phyloP scores from a whole-genome alignment of 2,888 invertebrate genomes.

The Drosophila melanosoma region DNA sequence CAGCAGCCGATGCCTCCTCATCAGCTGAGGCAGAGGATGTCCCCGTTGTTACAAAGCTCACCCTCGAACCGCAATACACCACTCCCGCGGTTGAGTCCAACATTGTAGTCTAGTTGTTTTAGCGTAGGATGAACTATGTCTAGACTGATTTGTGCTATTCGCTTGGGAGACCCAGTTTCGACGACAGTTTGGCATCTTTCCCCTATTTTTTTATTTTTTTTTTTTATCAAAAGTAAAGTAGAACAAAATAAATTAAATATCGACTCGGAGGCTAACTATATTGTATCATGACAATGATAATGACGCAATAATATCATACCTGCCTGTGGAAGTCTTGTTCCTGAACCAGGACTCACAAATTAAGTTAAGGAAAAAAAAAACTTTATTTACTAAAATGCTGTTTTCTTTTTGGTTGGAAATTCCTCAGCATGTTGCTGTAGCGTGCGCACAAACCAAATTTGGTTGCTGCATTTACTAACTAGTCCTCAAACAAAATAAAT shows the following conservation, averaged over 20 bases:
- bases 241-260: constrained; percentile 12
- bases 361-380: not conserved
- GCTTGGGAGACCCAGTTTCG: constrained; percentile 21
- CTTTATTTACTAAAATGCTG: not conserved
- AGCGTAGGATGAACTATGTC: constrained; percentile 37
- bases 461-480: not conserved
- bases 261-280: not conserved
- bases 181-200: constrained; percentile 34
- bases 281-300: not conserved
- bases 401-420: not conserved
- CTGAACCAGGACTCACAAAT: not conserved
- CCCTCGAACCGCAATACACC: constrained; percentile 36
- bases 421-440: not conserved
- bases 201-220: constrained; percentile 21
- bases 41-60: constrained; percentile 11
- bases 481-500: not conserved
- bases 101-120: constrained; percentile 39
- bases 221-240: constrained; percentile 18
- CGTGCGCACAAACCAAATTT: not conserved
- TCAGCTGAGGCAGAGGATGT: constrained; percentile 14
- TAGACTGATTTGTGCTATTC: constrained; percentile 50
- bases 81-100: constrained; percentile 55
- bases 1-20: not conserved
- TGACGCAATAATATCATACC: not conserved
- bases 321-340: not conserved